Base-by-base conservation (phyloP, 2,888 invertebrate species). In the Clistopyga incitator region DNA sequence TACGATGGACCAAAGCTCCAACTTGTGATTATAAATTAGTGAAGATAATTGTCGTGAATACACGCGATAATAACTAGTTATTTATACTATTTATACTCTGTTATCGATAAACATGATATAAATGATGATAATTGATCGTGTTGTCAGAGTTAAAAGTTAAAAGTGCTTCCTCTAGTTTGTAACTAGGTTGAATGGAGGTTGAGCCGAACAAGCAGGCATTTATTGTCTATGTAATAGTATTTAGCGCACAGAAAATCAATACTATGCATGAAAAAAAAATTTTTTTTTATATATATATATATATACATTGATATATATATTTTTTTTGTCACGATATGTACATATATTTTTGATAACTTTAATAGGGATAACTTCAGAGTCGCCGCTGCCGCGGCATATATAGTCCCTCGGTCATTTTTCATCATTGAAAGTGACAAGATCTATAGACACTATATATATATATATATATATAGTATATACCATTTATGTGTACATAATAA, bases 401-500 rank as follows among this genome's bases (percentile, higher is more conserved):
- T 52, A 34, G 68, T 45, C 68, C 29, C 29, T 68, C 34, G 29
- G 45, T 74, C 6, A 34, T 34, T 25, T 50, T 71, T 13, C 34
- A 52, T 11, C 15, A 56, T 56, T 25, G 34, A 34, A 34, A 59
- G 59, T 25, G 29, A 59, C 59, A 34, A 59, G 34, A 34, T n/a
- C n/a, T 59, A 59, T 64, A 61, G 34, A 20, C 59, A 68, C 59
- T 80, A 67, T 59, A 56, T 59, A 68, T 68, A 45, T 59, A 59
- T n/a, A n/a, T 4, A 20, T 15, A 29, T 29, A 68, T 70, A 64
- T 79, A 4, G 20, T 15, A 29, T 29, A 68, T 70, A 64, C 72
- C 38, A 52, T 50, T 47, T 20, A 65, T 81, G 54, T 81, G 75
- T 76, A 81, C 70, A 78, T 78, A 81, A 70, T 76, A 76, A 76